Evolutionary conservation across 2,888 invertebrate species (phyloP).

Genomic region (Mactromeris polynyma): DNA sequence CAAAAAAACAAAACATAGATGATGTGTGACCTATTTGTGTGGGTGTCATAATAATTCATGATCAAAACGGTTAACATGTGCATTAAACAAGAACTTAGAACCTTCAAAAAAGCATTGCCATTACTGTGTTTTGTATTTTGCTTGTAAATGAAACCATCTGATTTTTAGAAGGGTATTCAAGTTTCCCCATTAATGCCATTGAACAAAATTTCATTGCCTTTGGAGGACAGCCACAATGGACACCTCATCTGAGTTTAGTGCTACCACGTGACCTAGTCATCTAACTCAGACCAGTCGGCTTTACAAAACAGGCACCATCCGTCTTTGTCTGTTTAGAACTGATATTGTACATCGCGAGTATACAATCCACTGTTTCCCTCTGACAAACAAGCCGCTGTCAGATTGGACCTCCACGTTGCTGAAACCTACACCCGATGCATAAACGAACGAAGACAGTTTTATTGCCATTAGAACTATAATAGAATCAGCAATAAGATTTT

Average conservation of each 20-base stretch:
- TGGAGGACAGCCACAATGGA: conserved; percentile 3
- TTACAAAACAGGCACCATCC: neutral
- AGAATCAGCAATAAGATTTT: conserved; percentile 64
- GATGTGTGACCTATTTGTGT: no score
- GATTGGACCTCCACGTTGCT: conserved; percentile 49
- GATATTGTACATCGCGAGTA: neutral
- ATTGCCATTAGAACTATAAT: conserved; percentile 62
- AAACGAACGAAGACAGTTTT: conserved; percentile 65
- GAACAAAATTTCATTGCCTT: neutral
- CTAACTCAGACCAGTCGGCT: neutral
- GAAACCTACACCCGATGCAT: conserved; percentile 46
- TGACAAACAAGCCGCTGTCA: neutral
- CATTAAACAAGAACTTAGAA: no score
- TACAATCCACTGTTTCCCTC: neutral
- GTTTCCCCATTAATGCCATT: conserved; percentile 11
- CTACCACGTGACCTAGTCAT: neutral
- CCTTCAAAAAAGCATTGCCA: neutral
- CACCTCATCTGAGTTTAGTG: conserved; percentile 11
- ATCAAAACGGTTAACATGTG: no score
- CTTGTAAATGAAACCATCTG: neutral
- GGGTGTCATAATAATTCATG: no score
- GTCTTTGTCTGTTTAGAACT: neutral
- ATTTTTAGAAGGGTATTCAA: neutral
- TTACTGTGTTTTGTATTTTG: neutral
- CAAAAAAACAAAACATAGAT: no score